A percentile compares a stretch with the other conserved stretches of the same genome.
Evolutionary conservation across 1,140 invertebrate species (phyloP).

Genomic region (Pachyrhynchus sulphureomaculatus): DNA sequence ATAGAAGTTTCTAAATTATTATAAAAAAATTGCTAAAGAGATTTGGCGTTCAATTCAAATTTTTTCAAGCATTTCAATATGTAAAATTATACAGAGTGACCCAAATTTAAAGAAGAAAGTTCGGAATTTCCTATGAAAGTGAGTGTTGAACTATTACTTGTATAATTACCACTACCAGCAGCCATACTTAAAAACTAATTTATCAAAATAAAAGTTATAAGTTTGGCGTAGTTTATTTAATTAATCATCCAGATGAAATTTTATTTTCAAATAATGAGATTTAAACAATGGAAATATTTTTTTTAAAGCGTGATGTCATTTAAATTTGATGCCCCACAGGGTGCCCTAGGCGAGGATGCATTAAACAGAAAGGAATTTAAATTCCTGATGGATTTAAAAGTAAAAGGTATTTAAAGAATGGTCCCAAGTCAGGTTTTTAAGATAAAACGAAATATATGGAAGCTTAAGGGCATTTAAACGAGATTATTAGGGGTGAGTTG

Average conservation of each 20-base stretch:
- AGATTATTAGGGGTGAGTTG: too few species aligned
- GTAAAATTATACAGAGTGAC: constrained; percentile 16
- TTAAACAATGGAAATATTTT: too few species aligned
- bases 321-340: too few species aligned
- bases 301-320: too few species aligned
- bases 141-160: neutral
- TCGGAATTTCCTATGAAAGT: constrained; percentile 19
- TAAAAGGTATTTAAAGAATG: too few species aligned
- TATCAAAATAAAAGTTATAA: constrained; percentile 5
- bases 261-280: too few species aligned
- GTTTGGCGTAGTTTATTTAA: neutral
- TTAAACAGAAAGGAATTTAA: too few species aligned
- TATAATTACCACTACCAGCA: constrained; percentile 4
- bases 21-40: constrained; percentile 14
- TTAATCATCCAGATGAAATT: neutral
- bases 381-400: too few species aligned
- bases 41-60: constrained; percentile 17
- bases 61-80: constrained; percentile 18
- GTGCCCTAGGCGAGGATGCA: too few species aligned
- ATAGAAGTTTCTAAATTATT: constrained; percentile 12
- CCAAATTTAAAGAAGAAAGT: constrained; percentile 18
- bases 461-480: too few species aligned
- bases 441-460: too few species aligned
- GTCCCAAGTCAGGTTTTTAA: too few species aligned
- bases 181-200: constrained; percentile 12